Evolutionary conservation across 2,113 vertebrate species (phyloP), one percentile per base, ranked within the genome.

Genomic region (Cyprinodon variegatus): DNA sequence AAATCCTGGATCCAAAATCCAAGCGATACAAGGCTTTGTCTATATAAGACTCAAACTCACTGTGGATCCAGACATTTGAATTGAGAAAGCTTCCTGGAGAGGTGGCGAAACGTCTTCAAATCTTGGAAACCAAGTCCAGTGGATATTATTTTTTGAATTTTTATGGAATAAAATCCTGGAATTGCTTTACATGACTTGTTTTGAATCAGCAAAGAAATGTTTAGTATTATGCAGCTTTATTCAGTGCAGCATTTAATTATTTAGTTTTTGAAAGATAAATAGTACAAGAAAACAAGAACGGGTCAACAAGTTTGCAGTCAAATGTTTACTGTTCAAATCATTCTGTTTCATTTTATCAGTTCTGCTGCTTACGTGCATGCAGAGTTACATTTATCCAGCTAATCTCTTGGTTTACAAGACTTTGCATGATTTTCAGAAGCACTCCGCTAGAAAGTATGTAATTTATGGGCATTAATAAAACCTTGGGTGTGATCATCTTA

Each of bases 401-500:
- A 70, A 78, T 79, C 62, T 68, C 41, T 78, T 17, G 70, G 61
- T 12, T 72, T 86, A 71, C 71, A 76, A 41, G 43, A 64, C 78
- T 78, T 80, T 78, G 79, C 77, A 81, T 83, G 76, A 83, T 88
- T 73, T 79, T 87, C 62, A 87, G 82, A 84, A 86, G 59, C 68
- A 78, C 70, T 82, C 68, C 84, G 84, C 92, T 86, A 67, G 68
- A 57, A 57, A 86, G 76, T 75, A 45, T 45, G 64, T 89, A 82
- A 89, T 69, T 91, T 82, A 85, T 65, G 72, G 67, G 46, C 63
- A 61, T 40, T 79, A 76, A 76, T 72, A 77, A 78, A 82, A 78
- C 72, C 76, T 88, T 43, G 39, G 62, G 69, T 76, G 89, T 85
- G 81, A 79, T 91, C 87, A 92, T 81, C 74, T 81, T 86, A 43